phyloP scores from a whole-genome alignment of 2,888 invertebrate species.

The Drosophila phalerata region DNA sequence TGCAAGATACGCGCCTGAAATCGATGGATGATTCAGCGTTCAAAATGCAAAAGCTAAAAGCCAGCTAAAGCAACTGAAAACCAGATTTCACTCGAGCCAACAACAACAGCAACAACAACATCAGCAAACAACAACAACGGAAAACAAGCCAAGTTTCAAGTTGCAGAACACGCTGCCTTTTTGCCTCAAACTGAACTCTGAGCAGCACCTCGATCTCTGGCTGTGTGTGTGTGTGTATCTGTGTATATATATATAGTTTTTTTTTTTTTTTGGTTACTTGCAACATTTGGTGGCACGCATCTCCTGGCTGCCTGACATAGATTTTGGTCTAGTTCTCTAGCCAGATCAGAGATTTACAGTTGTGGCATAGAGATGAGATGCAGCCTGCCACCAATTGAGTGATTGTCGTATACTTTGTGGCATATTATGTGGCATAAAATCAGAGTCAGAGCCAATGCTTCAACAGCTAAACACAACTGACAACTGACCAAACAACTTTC shows the following conservation, averaged over 20 bases:
- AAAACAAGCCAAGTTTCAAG: conserved; percentile 73
- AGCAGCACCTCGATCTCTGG: conserved; percentile 24
- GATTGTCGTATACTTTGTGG: conserved; percentile 14
- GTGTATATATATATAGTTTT: conserved; percentile 15
- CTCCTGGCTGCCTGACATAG: conserved; percentile 67
- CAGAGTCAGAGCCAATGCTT: conserved; percentile 34
- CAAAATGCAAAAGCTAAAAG: conserved; percentile 63
- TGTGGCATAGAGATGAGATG: conserved; percentile 36
- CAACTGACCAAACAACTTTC: conserved; percentile 82
- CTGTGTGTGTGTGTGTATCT: neutral
- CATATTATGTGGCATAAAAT: conserved; percentile 43
- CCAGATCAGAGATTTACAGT: conserved; percentile 51
- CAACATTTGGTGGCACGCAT: conserved; percentile 51
- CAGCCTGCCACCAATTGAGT: conserved; percentile 12
- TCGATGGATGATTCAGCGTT: conserved; percentile 71
- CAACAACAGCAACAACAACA: conserved; percentile 30
- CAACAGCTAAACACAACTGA: conserved; percentile 15
- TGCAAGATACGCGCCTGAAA: conserved; percentile 62
- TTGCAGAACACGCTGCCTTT: conserved; percentile 60
- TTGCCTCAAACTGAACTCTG: conserved; percentile 25
- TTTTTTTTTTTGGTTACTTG: conserved; percentile 33
- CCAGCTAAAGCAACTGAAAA: conserved; percentile 53
- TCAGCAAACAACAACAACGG: conserved; percentile 45
- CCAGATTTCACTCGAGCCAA: conserved; percentile 66
- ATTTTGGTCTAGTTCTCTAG: conserved; percentile 44